phyloP scores from a whole-genome alignment of 2,888 invertebrate genomes.

The Dynastes hyllus region DNA sequence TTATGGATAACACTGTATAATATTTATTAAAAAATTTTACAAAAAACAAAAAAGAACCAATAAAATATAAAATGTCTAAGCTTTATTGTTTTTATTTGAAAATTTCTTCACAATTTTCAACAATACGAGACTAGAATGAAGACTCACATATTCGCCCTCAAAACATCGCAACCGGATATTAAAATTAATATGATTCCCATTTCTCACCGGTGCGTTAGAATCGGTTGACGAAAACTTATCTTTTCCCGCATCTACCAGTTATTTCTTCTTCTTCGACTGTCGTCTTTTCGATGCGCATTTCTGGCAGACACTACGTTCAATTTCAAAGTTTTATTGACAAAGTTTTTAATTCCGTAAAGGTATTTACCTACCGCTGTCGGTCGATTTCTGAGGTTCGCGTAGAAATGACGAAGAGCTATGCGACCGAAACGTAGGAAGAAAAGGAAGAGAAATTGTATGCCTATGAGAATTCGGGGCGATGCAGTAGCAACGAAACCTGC shows the following conservation, averaged over 20 bases:
- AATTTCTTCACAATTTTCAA: neutral
- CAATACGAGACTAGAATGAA: neutral
- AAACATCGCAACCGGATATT: neutral
- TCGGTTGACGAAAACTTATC: conserved; percentile 8
- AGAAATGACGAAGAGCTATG: conserved; percentile 25
- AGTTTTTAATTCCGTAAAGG: conserved; percentile 43
- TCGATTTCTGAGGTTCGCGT: conserved; percentile 21
- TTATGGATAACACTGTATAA: too few relatives aligned
- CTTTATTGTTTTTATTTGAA: too few relatives aligned
- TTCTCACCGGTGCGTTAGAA: neutral
- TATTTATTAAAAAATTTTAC: too few relatives aligned
- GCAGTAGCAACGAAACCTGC: neutral
- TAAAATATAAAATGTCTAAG: too few relatives aligned
- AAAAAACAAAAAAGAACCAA: too few relatives aligned
- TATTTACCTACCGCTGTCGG: neutral
- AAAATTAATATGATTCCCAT: neutral
- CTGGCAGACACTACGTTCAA: conserved; percentile 37
- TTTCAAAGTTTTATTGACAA: conserved; percentile 47
- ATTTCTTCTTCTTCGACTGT: conserved; percentile 1
- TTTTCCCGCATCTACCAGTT: neutral
- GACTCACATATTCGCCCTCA: neutral
- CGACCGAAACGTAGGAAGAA: conserved; percentile 3
- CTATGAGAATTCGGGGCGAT: neutral
- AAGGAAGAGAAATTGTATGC: neutral
- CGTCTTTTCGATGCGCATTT: conserved; percentile 14